Evolutionary conservation across 2,888 invertebrate genomes (phyloP).

Genomic region (Buathra laborator): DNA sequence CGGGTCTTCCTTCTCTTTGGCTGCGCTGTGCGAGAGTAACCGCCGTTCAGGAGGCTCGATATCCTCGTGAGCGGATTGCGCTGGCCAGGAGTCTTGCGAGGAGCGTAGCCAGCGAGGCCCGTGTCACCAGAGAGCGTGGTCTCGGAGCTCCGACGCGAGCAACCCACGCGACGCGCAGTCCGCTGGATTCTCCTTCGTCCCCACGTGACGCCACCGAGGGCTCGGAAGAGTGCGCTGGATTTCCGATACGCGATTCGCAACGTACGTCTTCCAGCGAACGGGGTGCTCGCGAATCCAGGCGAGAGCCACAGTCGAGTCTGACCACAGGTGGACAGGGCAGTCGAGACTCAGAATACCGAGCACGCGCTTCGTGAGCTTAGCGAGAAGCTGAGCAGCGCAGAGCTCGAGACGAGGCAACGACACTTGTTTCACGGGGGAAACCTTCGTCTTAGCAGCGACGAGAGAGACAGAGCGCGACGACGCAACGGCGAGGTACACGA

Average conservation of each 20-base stretch:
- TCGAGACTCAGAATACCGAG: neutral
- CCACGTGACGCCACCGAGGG: slow-evolving; percentile 72
- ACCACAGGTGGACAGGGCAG: slow-evolving; percentile 53
- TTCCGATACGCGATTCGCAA: too few relatives aligned
- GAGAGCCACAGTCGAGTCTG: too few relatives aligned
- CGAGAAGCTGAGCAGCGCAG: slow-evolving; percentile 9
- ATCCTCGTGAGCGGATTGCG: neutral
- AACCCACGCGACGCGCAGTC: slow-evolving; percentile 68
- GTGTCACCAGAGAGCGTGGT: slow-evolving; percentile 43
- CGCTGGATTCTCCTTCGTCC: slow-evolving; percentile 72
- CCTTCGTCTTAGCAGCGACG: neutral
- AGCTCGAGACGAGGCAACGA: slow-evolving; percentile 23
- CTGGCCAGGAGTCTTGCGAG: slow-evolving; percentile 22
- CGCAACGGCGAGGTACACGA: slow-evolving; percentile 44
- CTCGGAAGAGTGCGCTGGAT: slow-evolving; percentile 64
- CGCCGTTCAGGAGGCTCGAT: neutral
- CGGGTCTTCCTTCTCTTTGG: neutral
- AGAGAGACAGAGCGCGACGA: neutral
- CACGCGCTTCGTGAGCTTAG: neutral
- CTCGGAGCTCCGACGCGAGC: neutral
- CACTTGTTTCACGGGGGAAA: slow-evolving; percentile 20
- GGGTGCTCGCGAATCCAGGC: too few relatives aligned
- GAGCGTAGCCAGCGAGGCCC: slow-evolving; percentile 59
- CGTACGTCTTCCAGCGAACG: too few relatives aligned
- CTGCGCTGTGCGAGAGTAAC: neutral